Evolutionary conservation across 2,113 vertebrate genomes (phyloP), one percentile per base, ranked within the genome.

Genomic region (Passer domesticus): DNA sequence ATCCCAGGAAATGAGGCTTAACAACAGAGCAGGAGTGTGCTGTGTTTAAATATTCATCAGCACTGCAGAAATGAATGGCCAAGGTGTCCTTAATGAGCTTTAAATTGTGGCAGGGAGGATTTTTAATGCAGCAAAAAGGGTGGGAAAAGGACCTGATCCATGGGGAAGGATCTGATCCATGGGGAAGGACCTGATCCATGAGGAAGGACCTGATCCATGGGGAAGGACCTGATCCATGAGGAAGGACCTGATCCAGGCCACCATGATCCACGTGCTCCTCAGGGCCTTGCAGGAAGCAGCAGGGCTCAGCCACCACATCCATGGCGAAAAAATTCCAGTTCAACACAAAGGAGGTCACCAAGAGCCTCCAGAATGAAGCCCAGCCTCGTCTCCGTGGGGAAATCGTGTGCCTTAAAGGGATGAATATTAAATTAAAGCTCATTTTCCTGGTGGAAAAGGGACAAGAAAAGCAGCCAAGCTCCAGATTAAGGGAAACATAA

Each of bases 341-440:
- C 15, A 70, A 19, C 27, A 49, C 89, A 62, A 95, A 95, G 70
- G 77, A 89, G 92, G 83, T 91, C 94, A 83, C 23, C 4, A 21
- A 59, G 58, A 23, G 64, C 81, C 86, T 89, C 50, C 68, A 27
- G 83, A 56, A 76, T 5, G 15, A 72, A 92, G 83, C 66, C 11
- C 6, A 5, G 64, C 30, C 66, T 75, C 4, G 0, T 17, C 53
- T 91, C 94, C 4, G 0, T 10, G 46, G 91, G 89, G 69, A 95
- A 79, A 78, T 62, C 4, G 3, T 12, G 53, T 16, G 77, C 84
- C 74, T 89, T 58, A 24, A 85, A 92, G 89, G 87, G 59, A 46
- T 92, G 94, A 66, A 92, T 81, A 79, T 53, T 72, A 83, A 94
- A 94, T 90, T 62, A 72, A 89, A 16, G 69, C 52, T 93, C 76